Conservation (phyloP, 2,113 vertebrate species). For the Anser brachyrhynchus region DNA sequence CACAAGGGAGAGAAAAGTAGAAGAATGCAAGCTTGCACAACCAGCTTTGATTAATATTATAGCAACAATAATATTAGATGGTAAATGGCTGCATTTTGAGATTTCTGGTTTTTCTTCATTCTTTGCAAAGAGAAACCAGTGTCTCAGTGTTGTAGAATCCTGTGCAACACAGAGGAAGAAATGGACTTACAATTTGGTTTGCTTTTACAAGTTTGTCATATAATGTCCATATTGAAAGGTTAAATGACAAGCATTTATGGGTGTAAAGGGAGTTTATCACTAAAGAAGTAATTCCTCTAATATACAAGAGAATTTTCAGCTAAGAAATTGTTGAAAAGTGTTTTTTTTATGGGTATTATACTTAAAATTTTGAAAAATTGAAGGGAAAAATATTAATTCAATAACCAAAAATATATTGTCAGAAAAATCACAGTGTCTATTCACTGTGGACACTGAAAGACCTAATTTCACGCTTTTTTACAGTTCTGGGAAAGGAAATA, state of each 20-base stretch:
- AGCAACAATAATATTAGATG: neutral
- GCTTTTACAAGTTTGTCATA: neutral
- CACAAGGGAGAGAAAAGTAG: neutral
- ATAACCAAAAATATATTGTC: neutral
- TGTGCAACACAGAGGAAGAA: neutral
- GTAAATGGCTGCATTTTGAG: fast-evolving
- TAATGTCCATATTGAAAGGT: neutral
- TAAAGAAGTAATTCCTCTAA: neutral
- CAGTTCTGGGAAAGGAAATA: neutral
- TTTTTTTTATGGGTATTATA: neutral
- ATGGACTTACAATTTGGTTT: neutral
- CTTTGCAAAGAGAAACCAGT: neutral
- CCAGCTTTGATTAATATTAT: neutral
- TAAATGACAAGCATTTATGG: neutral
- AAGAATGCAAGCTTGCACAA: neutral
- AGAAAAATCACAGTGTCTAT: neutral
- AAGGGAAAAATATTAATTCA: neutral
- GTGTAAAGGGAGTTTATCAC: neutral
- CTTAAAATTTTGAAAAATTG: neutral
- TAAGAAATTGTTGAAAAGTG: neutral
- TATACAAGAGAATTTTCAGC: neutral
- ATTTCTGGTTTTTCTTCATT: neutral
- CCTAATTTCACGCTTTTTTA: neutral
- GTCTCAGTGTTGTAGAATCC: neutral
- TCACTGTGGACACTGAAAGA: neutral